Evolutionary conservation across 2,888 invertebrate species (phyloP).

Genomic region (Ditula angustiorana): DNA sequence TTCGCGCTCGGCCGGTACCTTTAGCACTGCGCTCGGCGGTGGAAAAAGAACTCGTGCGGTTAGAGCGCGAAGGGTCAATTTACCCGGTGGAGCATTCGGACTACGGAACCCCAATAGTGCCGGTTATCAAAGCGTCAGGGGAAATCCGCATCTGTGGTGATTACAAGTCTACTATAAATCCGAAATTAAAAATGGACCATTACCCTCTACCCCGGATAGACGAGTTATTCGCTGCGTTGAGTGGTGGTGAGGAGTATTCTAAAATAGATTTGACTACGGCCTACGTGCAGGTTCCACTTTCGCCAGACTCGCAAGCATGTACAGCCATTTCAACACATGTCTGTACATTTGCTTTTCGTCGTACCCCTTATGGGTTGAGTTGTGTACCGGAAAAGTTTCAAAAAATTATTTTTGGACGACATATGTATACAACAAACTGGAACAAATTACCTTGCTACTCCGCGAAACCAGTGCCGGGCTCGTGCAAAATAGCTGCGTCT

Average conservation of each 20-base stretch:
- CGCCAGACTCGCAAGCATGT: slow-evolving; percentile 38
- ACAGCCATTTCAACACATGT: slow-evolving; percentile 45
- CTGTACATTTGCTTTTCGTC: slow-evolving; percentile 43
- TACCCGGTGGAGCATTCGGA: slow-evolving; percentile 39
- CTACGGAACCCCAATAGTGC: slow-evolving; percentile 41
- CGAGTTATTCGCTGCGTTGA: slow-evolving; percentile 41
- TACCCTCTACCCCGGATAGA: no score
- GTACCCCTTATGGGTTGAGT: slow-evolving; percentile 42
- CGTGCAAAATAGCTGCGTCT: no score
- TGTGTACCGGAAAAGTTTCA: slow-evolving; percentile 44
- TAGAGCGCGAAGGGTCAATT: slow-evolving; percentile 38
- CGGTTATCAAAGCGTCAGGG: slow-evolving; percentile 35
- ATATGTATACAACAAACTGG: no score
- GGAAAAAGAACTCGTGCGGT: slow-evolving; percentile 26
- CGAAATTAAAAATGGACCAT: slow-evolving; percentile 21
- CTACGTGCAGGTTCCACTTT: slow-evolving; percentile 45
- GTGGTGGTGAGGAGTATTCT: slow-evolving; percentile 44
- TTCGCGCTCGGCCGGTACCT: slow-evolving; percentile 34
- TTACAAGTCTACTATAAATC: slow-evolving; percentile 35
- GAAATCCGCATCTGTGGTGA: slow-evolving; percentile 29
- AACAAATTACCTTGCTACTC: no score
- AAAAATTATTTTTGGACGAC: background rate
- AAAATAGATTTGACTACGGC: slow-evolving; percentile 47
- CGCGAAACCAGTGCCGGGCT: no score
- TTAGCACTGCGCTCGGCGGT: slow-evolving; percentile 33